Base-by-base conservation (phyloP, 1,140 invertebrate species). In the Coenobita brevimanus region DNA sequence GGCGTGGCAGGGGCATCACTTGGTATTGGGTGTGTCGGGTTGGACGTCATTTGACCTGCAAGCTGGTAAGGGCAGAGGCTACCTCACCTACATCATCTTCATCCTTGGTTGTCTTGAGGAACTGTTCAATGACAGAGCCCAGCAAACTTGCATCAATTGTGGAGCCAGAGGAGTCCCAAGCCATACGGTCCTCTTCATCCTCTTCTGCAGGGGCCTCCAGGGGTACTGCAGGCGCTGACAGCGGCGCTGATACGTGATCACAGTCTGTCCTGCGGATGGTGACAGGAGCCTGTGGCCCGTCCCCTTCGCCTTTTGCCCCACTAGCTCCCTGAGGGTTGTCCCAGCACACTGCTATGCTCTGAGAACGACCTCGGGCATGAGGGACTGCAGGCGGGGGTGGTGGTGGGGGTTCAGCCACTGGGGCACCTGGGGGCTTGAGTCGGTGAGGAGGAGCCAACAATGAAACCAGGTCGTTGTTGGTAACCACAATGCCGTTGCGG, bases 11-110 rank as follows among this genome's bases (percentile, higher is more conserved):
- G 2, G 84, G 24, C 30, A 75, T 69, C 24, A 86, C 84, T 57
- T 86, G 84, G 73, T 69, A 79, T 27, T 43, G 75, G 57, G 36
- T 38, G 38, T 46, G 60, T 3, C 84, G 75, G 24, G 84, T 86
- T 69, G 84, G 76, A n/a, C 84, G 89, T 90, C 89, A 90, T 78
- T 90, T 90, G 46, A 90, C 89, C 71, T 90, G 89, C 43, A 90
- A 33, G 10, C 89, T 75, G 21, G 76, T 76, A 21, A 84, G 76
- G n/a, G 89, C 21, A 4, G 89, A 82, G 3, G 82, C 64, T 27
- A 89, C 67, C 24, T 73, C 64, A 13, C 75, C 75, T 41, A 64
- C 79, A 10, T 69, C 82, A 41, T 90, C 83, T 17, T 83, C 87
- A 4, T 36, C 54, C 21, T 73, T 78, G 41, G 79, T 64, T 2